Base-by-base conservation (phyloP, 2,113 vertebrate genomes). In the Lycaon pictus region DNA sequence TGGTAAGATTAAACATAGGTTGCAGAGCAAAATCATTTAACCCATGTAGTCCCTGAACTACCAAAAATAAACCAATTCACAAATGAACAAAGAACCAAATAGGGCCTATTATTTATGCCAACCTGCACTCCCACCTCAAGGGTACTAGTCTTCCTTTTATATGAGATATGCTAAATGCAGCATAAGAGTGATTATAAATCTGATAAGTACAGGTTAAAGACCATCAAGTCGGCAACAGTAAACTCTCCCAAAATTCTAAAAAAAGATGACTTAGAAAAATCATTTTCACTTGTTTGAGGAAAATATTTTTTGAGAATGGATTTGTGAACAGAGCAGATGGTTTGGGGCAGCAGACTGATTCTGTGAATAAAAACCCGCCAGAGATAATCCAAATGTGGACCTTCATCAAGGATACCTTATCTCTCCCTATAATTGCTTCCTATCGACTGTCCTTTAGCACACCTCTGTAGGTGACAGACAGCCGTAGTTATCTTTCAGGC, bases 291-390 rank as follows among this genome's bases (percentile, higher is more conserved):
- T 71, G 17, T 94, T 92, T 85, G n/a, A 90, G 37, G 37, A 92
- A 90, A 81, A 88, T 27, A 25, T 76, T 62, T 93, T 86, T 93
- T 89, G 60, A 96, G 69, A 90, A 56, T 88, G 69, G 29, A 97
- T 96, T 95, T 88, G 74, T 93, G 85, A 96, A 29, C 23, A 97
- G 58, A 27, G 51, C 60, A 94, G 95, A 94, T 93, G 93, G 77
- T 82, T 93, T 86, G 37, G 85, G 93, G 69, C 35, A 83, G 74
- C 60, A 96, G 88, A 56, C 7, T 20, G 95, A 79, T 90, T 80
- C 37, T 71, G 20, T 96, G 88, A 91, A 96, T 93, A 80, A 97
- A 98, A 92, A 80, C 84, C 83, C 96, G 89, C 67, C 90, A 90
- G 63, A 90, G 48, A 90, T 86, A 88, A 96, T 96, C 85, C 27